Evolutionary conservation across 2,797 vertebrate genomes (phyloP).

Genomic region (Gadopsis bispinosus): DNA sequence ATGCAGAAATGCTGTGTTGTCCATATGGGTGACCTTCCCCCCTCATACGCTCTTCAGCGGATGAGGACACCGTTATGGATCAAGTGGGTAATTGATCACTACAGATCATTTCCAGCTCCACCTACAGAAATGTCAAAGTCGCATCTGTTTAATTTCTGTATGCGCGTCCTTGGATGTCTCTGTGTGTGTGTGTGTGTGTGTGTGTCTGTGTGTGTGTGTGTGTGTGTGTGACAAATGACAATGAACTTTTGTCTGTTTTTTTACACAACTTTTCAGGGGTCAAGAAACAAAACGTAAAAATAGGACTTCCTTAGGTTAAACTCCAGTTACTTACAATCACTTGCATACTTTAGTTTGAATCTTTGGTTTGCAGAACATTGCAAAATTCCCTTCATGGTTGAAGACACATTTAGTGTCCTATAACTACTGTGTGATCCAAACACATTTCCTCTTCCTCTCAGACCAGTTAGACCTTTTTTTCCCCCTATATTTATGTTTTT

Average conservation of each 20-base stretch:
- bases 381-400: too few relatives aligned
- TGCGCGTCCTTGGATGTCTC: not conserved
- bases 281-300: not conserved
- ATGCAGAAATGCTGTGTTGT: slow-evolving; percentile 15
- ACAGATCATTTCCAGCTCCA: slow-evolving; percentile 44
- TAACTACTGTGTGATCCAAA: too few relatives aligned
- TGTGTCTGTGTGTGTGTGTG: not conserved
- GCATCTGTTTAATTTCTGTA: not conserved
- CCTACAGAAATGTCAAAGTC: slow-evolving; percentile 23
- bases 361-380: too few relatives aligned
- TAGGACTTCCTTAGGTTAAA: not conserved
- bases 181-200: not conserved
- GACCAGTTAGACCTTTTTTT: too few relatives aligned
- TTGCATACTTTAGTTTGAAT: too few relatives aligned
- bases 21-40: slow-evolving; percentile 35
- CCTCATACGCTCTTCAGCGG: slow-evolving; percentile 13
- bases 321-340: too few relatives aligned
- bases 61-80: slow-evolving; percentile 31
- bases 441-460: not conserved
- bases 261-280: not conserved
- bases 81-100: slow-evolving; percentile 64
- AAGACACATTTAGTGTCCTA: too few relatives aligned
- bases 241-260: not conserved
- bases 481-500: not conserved
- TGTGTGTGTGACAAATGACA: not conserved